Evolutionary conservation across 2,113 vertebrate species (phyloP).

Genomic region (Otus sunia): DNA sequence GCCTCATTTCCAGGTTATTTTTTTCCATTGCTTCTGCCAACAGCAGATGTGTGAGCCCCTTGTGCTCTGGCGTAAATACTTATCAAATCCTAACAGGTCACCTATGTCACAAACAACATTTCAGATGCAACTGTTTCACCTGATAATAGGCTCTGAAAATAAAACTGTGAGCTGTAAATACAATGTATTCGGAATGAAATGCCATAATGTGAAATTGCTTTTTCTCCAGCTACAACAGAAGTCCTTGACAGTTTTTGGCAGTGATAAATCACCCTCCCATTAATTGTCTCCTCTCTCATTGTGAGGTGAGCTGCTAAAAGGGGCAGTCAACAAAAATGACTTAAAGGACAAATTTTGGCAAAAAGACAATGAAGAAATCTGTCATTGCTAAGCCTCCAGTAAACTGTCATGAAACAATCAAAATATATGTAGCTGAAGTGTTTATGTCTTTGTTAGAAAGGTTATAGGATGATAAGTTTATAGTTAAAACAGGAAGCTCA

Average conservation of each 20-base stretch:
- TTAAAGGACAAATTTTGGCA: conserved; percentile 99
- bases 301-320: conserved; percentile 99
- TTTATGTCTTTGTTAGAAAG: conserved; percentile 82
- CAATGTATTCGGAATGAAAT: conserved; percentile 99
- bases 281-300: conserved; percentile 99
- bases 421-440: conserved; percentile 81
- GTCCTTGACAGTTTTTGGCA: conserved; percentile 99
- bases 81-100: conserved; percentile 99
- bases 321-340: conserved; percentile 96
- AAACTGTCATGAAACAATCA: conserved; percentile 80
- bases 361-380: conserved; percentile 88
- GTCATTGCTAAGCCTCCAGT: conserved; percentile 81
- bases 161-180: conserved; percentile 99
- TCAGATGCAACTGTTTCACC: conserved; percentile 98
- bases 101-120: conserved; percentile 99
- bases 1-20: conserved; percentile 99
- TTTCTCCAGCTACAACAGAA: conserved; percentile 97
- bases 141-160: conserved; percentile 99
- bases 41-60: conserved; percentile 98
- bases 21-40: conserved; percentile 96
- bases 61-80: conserved; percentile 90
- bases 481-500: conserved; percentile 61
- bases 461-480: conserved; percentile 79
- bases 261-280: conserved; percentile 99
- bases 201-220: conserved; percentile 99